Evolutionary conservation across 2,888 invertebrate species (phyloP).

Genomic region (Spilarctia lutea): DNA sequence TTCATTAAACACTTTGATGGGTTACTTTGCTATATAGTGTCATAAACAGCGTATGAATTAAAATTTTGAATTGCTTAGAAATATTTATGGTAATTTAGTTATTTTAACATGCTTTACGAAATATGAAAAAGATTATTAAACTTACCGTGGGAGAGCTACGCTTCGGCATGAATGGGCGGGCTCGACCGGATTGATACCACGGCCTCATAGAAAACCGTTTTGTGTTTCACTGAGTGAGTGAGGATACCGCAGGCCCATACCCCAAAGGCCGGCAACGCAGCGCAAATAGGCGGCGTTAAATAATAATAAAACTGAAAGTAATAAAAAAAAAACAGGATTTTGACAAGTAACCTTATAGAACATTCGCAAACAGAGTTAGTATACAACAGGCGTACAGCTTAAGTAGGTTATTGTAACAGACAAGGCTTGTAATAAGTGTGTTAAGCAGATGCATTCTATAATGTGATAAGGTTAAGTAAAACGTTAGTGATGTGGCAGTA

Average conservation of each 20-base stretch:
- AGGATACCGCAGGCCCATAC: too few relatives aligned
- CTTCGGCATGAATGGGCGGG: too few relatives aligned
- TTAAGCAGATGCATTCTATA: neutral
- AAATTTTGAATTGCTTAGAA: neutral
- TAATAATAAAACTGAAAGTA: too few relatives aligned
- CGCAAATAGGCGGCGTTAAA: too few relatives aligned
- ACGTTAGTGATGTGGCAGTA: neutral
- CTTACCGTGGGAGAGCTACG: too few relatives aligned
- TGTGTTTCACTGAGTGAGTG: too few relatives aligned
- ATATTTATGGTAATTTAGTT: neutral
- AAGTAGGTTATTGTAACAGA: conserved; percentile 11
- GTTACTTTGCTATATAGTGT: neutral
- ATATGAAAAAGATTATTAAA: too few relatives aligned
- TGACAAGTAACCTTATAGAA: neutral
- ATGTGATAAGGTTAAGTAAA: neutral
- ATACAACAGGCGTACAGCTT: neutral
- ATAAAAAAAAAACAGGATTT: neutral
- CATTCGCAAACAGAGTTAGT: neutral
- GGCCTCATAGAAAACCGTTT: too few relatives aligned
- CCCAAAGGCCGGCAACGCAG: too few relatives aligned
- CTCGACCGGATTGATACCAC: too few relatives aligned
- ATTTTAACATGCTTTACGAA: neutral
- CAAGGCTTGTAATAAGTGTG: neutral
- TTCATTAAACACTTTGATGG: neutral
- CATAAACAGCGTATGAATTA: too few relatives aligned